These are phyloP conservation scores for Drosophila fuyamai DNA, from an alignment of 1,140 invertebrate genomes.

Conservation along the genomic window DNA sequence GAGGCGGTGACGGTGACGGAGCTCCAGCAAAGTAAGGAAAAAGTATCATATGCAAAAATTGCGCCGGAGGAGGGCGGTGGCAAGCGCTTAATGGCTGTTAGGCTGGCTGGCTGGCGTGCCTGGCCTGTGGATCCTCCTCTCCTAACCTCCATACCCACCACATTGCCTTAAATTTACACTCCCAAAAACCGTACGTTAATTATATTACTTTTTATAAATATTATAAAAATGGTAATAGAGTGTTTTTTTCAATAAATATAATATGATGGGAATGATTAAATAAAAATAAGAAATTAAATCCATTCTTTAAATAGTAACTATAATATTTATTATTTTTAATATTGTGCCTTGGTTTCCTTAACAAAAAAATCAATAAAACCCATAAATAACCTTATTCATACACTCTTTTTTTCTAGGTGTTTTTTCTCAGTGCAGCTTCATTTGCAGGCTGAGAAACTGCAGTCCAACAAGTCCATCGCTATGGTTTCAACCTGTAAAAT, in stretches of 20 bases:
- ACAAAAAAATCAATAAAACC: no score
- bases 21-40: slow-evolving; percentile 15
- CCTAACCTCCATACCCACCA: slow-evolving; percentile 11
- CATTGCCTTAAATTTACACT: slow-evolving; percentile 8
- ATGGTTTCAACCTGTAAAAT: slow-evolving; percentile 75
- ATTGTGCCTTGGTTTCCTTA: no score
- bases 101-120: slow-evolving; percentile 43
- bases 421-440: slow-evolving; percentile 6
- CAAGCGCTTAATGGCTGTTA: slow-evolving; percentile 71
- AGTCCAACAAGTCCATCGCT: slow-evolving; percentile 28
- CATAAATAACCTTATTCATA: no score
- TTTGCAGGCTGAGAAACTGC: slow-evolving; percentile 3
- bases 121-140: slow-evolving; percentile 37
- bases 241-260: no score
- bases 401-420: no score
- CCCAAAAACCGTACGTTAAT: neutral
- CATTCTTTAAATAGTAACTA: no score
- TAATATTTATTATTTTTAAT: no score
- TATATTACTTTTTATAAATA: neutral
- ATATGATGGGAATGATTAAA: no score
- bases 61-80: slow-evolving; percentile 21
- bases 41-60: slow-evolving; percentile 71
- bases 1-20: slow-evolving; percentile 18
- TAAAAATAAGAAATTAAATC: no score
- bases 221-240: no score